Evolutionary conservation across 2,113 vertebrate species (phyloP).

Genomic region (Sardina pilchardus): DNA sequence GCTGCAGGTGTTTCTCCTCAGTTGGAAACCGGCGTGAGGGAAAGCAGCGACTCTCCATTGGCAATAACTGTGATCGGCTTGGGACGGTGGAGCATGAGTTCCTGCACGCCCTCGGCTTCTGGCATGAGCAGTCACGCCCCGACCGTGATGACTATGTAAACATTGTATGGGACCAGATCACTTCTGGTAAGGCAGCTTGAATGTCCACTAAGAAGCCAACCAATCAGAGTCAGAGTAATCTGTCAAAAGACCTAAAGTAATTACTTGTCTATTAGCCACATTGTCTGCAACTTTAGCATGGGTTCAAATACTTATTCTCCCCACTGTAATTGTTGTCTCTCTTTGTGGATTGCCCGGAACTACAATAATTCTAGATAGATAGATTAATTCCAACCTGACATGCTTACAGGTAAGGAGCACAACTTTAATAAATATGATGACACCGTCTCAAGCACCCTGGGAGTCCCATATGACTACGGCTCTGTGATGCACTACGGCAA

Average conservation of each 20-base stretch:
- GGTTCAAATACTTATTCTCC: too few relatives aligned
- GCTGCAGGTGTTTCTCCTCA: constrained; percentile 84
- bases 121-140: constrained; percentile 87
- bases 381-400: background rate
- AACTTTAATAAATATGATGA: constrained; percentile 81
- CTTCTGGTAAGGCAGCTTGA: constrained; percentile 63
- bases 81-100: constrained; percentile 85
- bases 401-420: constrained; percentile 73
- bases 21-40: constrained; percentile 78
- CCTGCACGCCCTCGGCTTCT: constrained; percentile 86
- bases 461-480: constrained; percentile 85
- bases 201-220: background rate
- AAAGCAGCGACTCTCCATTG: constrained; percentile 82
- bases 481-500: constrained; percentile 93
- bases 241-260: too few relatives aligned
- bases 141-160: constrained; percentile 84
- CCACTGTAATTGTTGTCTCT: too few relatives aligned
- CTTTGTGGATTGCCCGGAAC: too few relatives aligned
- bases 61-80: constrained; percentile 76
- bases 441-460: constrained; percentile 69
- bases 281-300: too few relatives aligned
- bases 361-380: background rate
- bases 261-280: too few relatives aligned
- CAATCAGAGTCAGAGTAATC: background rate
- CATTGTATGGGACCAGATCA: constrained; percentile 82